These are phyloP conservation scores for Petaurus breviceps DNA, from an alignment of 2,113 vertebrate genomes.

Conservation along the genomic window DNA sequence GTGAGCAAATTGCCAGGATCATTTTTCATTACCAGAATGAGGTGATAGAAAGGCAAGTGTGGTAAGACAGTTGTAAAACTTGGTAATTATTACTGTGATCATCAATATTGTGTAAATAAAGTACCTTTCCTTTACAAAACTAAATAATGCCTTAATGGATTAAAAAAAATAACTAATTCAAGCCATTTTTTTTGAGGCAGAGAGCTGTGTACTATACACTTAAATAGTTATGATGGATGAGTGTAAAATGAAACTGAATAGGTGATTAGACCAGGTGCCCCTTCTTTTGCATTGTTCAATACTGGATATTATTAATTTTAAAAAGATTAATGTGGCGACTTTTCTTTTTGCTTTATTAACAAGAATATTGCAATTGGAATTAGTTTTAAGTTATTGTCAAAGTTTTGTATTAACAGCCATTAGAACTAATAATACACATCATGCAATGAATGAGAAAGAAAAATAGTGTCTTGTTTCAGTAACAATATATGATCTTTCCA, in stretches of 20 bases:
- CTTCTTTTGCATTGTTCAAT: neutral
- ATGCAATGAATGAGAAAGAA: constrained; percentile 6
- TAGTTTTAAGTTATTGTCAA: neutral
- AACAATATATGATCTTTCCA: neutral
- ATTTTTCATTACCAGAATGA: neutral
- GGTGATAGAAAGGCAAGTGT: neutral
- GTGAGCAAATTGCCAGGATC: neutral
- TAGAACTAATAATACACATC: constrained; percentile 4
- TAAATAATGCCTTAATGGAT: constrained; percentile 13
- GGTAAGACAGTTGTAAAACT: neutral
- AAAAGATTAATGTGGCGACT: constrained; percentile 9
- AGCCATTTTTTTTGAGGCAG: neutral
- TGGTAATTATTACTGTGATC: neutral
- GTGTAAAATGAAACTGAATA: neutral
- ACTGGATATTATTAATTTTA: neutral
- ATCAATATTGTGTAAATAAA: constrained; percentile 29
- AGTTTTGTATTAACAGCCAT: neutral
- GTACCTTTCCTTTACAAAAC: neutral
- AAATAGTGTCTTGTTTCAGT: constrained; percentile 8
- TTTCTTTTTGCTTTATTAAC: neutral
- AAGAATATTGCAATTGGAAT: neutral
- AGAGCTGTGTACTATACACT: neutral
- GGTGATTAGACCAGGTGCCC: neutral
- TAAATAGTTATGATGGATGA: constrained; percentile 27
- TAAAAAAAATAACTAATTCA: neutral